Evolutionary conservation across 1,140 invertebrate species (phyloP).

Genomic region (Drosophila ambigua): DNA sequence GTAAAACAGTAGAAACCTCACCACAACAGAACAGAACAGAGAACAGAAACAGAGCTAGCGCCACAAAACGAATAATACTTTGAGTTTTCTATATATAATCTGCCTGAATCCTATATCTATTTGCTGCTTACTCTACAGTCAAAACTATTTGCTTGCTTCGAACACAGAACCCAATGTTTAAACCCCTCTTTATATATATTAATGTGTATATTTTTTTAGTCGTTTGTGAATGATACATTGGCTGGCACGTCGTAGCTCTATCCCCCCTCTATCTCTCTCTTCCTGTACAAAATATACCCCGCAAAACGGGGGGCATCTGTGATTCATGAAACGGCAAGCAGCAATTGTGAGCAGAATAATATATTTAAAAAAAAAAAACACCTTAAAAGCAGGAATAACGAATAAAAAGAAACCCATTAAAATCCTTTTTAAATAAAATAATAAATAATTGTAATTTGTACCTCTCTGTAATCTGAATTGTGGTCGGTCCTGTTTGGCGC

Average conservation of each 20-base stretch:
- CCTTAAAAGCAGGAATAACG: slow-evolving; percentile 30
- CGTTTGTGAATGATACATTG: slow-evolving; percentile 62
- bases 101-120: too few species aligned
- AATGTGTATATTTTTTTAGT: slow-evolving; percentile 67
- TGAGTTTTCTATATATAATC: background rate
- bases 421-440: slow-evolving; percentile 34
- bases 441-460: background rate
- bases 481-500: slow-evolving; percentile 33
- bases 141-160: too few species aligned
- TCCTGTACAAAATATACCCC: slow-evolving; percentile 39
- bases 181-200: slow-evolving; percentile 7
- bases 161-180: slow-evolving; percentile 9
- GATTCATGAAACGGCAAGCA: slow-evolving; percentile 69
- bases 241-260: slow-evolving; percentile 61
- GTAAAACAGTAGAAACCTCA: slow-evolving; percentile 72
- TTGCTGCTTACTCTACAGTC: too few species aligned
- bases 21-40: slow-evolving; percentile 16
- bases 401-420: slow-evolving; percentile 32
- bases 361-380: background rate
- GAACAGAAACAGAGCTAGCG: slow-evolving; percentile 3
- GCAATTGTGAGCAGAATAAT: slow-evolving; percentile 46
- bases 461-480: slow-evolving; percentile 15
- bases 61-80: background rate
- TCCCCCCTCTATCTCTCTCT: slow-evolving; percentile 6
- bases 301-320: slow-evolving; percentile 56